Percentiles rank a stretch among this genome's conserved stretches.
phyloP scores from a whole-genome alignment of 2,888 invertebrate genomes.

The Drosophila kokeensis region DNA sequence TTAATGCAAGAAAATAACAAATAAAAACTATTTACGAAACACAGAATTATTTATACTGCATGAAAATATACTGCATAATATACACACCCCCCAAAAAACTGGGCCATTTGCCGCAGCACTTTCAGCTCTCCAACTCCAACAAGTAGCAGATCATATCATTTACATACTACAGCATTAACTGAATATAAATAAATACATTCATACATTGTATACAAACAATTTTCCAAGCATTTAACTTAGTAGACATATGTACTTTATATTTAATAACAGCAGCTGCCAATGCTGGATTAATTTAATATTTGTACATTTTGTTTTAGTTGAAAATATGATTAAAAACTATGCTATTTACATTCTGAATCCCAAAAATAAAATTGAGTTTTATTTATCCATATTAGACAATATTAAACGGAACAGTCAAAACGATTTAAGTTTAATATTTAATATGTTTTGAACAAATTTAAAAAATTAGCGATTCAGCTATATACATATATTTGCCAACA shows the following conservation, averaged over 20 bases:
- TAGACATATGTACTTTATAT: constrained; percentile 57
- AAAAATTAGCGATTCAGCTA: not conserved
- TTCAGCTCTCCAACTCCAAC: constrained; percentile 42
- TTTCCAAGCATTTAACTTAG: constrained; percentile 58
- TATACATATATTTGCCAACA: not conserved
- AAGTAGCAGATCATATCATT: constrained; percentile 65
- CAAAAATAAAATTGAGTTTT: constrained; percentile 41
- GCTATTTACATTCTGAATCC: constrained; percentile 79
- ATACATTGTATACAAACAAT: constrained; percentile 30
- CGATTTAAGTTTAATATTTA: not conserved
- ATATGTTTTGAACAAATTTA: not conserved
- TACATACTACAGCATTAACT: constrained; percentile 49
- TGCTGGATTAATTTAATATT: constrained; percentile 60
- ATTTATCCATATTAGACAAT: constrained; percentile 2
- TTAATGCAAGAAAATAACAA: constrained; percentile 59
- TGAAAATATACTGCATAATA: constrained; percentile 43
- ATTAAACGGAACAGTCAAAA: not conserved
- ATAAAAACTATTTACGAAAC: constrained; percentile 53
- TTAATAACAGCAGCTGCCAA: constrained; percentile 41
- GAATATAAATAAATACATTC: constrained; percentile 48
- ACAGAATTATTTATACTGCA: constrained; percentile 75
- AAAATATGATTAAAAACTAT: constrained; percentile 68
- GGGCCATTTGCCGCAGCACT: constrained; percentile 28
- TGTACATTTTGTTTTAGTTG: constrained; percentile 80
- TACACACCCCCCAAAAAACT: constrained; percentile 21